Percentiles rank a stretch among this genome's conserved stretches.
These are phyloP conservation scores for Neosilurus mollespiculum DNA, from an alignment of 2,797 vertebrate species.

Conservation along the genomic window DNA sequence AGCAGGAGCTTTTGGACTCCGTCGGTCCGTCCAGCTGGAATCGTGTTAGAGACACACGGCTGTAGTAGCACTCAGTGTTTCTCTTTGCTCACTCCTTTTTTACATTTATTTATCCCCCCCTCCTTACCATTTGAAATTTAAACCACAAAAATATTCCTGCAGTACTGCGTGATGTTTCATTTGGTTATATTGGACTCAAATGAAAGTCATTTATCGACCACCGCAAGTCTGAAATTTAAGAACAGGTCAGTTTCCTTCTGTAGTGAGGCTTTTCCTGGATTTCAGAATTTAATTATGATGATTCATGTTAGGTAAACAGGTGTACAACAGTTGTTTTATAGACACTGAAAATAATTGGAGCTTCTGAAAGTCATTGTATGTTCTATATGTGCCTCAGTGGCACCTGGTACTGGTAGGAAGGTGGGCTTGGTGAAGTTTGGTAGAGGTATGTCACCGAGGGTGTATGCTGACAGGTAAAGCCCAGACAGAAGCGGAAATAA, in stretches of 20 bases:
- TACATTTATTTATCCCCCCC: too few species aligned
- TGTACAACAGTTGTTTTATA: background rate
- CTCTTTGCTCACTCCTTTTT: background rate
- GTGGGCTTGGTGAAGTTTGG: too few species aligned
- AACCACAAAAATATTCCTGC: background rate
- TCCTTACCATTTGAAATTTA: too few species aligned
- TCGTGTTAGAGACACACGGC: background rate
- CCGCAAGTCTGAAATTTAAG: background rate
- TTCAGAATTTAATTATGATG: background rate
- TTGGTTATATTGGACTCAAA: background rate
- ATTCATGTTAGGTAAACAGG: background rate
- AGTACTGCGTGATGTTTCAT: background rate
- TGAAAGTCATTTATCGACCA: background rate
- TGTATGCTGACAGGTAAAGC: too few species aligned
- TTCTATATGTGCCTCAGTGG: too few species aligned
- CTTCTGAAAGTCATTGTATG: background rate
- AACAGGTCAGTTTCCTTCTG: background rate
- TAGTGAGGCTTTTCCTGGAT: background rate
- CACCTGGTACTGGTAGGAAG: too few species aligned
- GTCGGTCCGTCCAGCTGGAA: background rate
- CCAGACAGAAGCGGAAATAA: too few species aligned
- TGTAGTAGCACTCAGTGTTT: background rate
- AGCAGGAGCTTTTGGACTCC: too few species aligned
- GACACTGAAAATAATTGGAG: background rate
- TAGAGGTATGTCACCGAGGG: too few species aligned